phyloP scores from a whole-genome alignment of 2,888 invertebrate genomes.

The Trissonchulus sp. region DNA sequence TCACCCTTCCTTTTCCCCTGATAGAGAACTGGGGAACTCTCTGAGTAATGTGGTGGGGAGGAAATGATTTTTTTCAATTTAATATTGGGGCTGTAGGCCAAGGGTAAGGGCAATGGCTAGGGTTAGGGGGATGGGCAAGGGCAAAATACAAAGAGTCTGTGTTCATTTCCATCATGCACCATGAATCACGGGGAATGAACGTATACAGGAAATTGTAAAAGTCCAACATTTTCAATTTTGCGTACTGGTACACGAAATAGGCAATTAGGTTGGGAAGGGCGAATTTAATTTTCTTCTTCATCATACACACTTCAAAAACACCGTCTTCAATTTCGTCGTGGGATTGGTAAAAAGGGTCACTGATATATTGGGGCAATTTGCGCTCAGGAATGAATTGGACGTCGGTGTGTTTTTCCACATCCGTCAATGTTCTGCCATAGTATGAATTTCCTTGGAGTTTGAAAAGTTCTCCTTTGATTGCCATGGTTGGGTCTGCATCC shows the following conservation, averaged over 20 bases:
- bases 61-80: too few species aligned
- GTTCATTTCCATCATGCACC: not conserved
- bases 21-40: not conserved
- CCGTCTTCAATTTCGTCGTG: not conserved
- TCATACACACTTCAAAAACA: conserved; percentile 1
- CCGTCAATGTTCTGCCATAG: not conserved
- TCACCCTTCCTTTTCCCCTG: conserved; percentile 2
- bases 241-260: conserved; percentile 18
- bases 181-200: not conserved
- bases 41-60: conserved; percentile 13
- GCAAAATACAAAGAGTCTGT: conserved; percentile 9
- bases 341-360: not conserved
- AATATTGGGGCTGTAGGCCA: too few species aligned
- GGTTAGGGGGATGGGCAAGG: too few species aligned
- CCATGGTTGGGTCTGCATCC: not conserved
- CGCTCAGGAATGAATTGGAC: not conserved
- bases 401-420: not conserved
- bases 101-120: too few species aligned
- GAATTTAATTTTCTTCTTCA: not conserved
- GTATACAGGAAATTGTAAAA: not conserved
- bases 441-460: conserved; percentile 8
- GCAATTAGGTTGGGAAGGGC: conserved; percentile 10
- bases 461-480: conserved; percentile 8
- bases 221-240: conserved; percentile 8
- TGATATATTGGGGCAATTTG: not conserved